phyloP scores from a whole-genome alignment of 2,113 vertebrate genomes.

The Cathartes aura region DNA sequence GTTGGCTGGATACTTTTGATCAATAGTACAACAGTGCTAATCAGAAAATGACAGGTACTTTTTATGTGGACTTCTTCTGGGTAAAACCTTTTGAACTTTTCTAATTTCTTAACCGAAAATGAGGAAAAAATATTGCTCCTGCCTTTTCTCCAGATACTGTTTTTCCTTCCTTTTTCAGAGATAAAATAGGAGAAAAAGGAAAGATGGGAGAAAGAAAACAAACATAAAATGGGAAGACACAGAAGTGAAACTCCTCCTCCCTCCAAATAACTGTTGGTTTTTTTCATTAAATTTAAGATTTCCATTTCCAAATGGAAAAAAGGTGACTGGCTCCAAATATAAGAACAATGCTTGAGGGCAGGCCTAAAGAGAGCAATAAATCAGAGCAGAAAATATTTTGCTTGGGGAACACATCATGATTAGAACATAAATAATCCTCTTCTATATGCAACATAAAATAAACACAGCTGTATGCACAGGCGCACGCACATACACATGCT shows the following conservation, averaged over 20 bases:
- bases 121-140: background rate
- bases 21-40: background rate
- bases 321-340: background rate
- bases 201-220: background rate
- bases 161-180: background rate
- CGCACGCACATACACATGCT: background rate
- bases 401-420: background rate
- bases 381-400: slow-evolving; percentile 25
- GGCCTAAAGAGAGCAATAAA: slow-evolving; percentile 37
- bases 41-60: slow-evolving; percentile 2
- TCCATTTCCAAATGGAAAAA: slow-evolving; percentile 45
- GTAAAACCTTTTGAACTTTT: background rate
- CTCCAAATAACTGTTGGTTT: background rate
- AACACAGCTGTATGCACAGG: slow-evolving; percentile 23
- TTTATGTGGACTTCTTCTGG: background rate
- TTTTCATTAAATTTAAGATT: slow-evolving; percentile 6
- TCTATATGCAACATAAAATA: background rate
- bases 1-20: slow-evolving; percentile 9
- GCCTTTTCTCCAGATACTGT: background rate
- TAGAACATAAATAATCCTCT: slow-evolving; percentile 43
- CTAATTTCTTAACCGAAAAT: background rate
- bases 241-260: background rate
- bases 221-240: background rate
- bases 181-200: background rate
- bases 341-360: slow-evolving; percentile 49